Evolutionary conservation across 1,140 invertebrate genomes (phyloP), one percentile per base, ranked within the genome.

Genomic region (Temnothorax curvispinosus): DNA sequence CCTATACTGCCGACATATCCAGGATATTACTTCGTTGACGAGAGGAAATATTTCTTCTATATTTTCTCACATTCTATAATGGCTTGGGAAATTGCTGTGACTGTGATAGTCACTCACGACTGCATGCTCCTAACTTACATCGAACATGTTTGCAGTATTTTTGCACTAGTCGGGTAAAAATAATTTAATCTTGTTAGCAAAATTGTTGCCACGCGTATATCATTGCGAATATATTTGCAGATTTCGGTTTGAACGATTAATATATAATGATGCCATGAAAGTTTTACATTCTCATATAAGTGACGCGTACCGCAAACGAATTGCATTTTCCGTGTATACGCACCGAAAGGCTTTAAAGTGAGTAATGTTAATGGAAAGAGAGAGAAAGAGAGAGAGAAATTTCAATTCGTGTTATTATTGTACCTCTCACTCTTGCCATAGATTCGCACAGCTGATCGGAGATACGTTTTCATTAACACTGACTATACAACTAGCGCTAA

Each of bases 71-170:
- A 82, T 21, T 27, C 67, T n/a, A 11, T 60, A 21, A 6, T 69
- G 35, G 52, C 69, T 1, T 44, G 58, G 58, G 27, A 71, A 27
- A 41, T 86, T 9, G 38, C 71, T 41, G 38, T 74, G 3, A 64
- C 64, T 15, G 64, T 35, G 32, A 27, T 89, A 18, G 4, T 87
- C 15, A 15, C 78, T 2, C 58, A 74, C 8, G 82, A 86, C 9
- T 60, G 81, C 15, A 62, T 78, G 52, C 52, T 84, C n/a, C n/a
- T 76, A 15, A 72, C 58, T 32, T 86, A 72, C 21, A 58, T 84
- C 35, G 75, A 72, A 47, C 85, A 89, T 32, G 71, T 86, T 18
- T 89, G 87, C 65, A 71, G 87, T 44, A 47, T 86, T 41, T 88
- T 86, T n/a, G 58, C 81, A 2, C 21, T 88, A 35, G 64, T 74